These are phyloP conservation scores for Ormia ochracea DNA, from an alignment of 2,888 invertebrate genomes.

Conservation along the genomic window DNA sequence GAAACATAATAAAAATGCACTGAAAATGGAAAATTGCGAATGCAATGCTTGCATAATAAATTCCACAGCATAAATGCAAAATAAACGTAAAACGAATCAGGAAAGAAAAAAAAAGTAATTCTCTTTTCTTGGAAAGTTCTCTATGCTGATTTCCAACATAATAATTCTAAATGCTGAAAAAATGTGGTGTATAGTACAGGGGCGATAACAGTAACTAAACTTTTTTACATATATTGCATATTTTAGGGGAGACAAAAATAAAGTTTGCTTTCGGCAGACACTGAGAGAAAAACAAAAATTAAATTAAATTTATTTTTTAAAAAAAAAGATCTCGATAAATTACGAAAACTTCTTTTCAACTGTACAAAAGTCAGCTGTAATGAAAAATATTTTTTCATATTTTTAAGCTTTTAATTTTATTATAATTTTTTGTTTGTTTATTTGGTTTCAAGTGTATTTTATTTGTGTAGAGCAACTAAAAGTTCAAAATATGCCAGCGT, in stretches of 20 bases:
- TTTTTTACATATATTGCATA: conserved; percentile 56
- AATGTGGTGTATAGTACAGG: conserved; percentile 42
- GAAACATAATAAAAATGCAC: not conserved
- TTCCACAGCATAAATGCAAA: conserved; percentile 45
- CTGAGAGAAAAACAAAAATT: conserved; percentile 10
- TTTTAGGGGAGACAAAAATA: conserved; percentile 47
- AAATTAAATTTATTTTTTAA: not conserved
- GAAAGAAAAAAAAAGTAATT: conserved; percentile 3
- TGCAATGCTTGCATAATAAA: conserved; percentile 20
- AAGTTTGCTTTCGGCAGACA: conserved; percentile 30
- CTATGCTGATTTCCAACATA: conserved; percentile 53
- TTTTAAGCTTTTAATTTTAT: not conserved
- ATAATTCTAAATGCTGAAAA: conserved; percentile 43
- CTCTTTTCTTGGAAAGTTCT: conserved; percentile 17
- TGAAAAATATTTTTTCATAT: too few species aligned
- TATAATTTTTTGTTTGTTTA: not conserved
- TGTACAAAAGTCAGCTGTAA: not conserved
- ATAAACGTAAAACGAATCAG: conserved; percentile 38
- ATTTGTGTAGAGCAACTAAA: not conserved
- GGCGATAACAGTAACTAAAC: conserved; percentile 18
- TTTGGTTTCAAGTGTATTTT: not conserved
- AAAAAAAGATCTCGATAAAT: not conserved
- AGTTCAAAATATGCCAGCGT: conserved; percentile 12
- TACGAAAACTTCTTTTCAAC: not conserved
- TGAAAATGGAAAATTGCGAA: conserved; percentile 11